Evolutionary conservation across 2,113 vertebrate genomes (phyloP), one percentile per base, ranked within the genome.

Genomic region (Zapornia atra): DNA sequence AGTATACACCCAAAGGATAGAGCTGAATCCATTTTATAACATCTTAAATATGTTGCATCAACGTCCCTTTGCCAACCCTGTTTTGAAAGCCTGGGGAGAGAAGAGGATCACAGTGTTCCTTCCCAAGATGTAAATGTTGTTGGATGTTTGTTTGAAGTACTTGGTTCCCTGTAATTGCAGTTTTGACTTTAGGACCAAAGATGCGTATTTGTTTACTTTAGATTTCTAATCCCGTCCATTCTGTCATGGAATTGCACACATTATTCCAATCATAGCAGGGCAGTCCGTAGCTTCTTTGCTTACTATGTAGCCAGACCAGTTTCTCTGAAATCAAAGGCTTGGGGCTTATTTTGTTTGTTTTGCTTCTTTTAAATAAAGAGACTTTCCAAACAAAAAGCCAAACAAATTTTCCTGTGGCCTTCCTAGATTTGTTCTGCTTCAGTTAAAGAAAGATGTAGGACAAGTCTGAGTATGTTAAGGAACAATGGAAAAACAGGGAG

Each of bases 381-480:
- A 88, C 33, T 91, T 95, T 90, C 94, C 95, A 86, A 96, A 87
- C 82, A 94, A 92, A 91, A 77, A 93, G 80, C 86, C 88, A 94
- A 91, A 51, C 10, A 72, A 89, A 42, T 92, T 92, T 90, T 96
- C 95, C 80, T 61, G 69, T 91, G 83, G 82, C 48, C 81, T 86
- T 94, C 86, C 73, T 94, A 87, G 82, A 92, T 96, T 95, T 92
- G 89, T 97, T 97, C 84, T 94, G 84, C 78, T 97, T 92, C 92
- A 88, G 81, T 92, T 90, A 91, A 93, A 95, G 91, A 92, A 94
- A 34, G 61, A 94, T 90, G 95, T 96, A 96, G 95, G 81, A 90
- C 81, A 93, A 96, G 40, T 75, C 90, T n/a, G 91, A 97, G 56
- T 92, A 15, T 64, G 33, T 78, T 86, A 95, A 82, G 56, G 86